Evolutionary conservation across 2,797 vertebrate genomes (phyloP).

Genomic region (Pempheris klunzingeri): DNA sequence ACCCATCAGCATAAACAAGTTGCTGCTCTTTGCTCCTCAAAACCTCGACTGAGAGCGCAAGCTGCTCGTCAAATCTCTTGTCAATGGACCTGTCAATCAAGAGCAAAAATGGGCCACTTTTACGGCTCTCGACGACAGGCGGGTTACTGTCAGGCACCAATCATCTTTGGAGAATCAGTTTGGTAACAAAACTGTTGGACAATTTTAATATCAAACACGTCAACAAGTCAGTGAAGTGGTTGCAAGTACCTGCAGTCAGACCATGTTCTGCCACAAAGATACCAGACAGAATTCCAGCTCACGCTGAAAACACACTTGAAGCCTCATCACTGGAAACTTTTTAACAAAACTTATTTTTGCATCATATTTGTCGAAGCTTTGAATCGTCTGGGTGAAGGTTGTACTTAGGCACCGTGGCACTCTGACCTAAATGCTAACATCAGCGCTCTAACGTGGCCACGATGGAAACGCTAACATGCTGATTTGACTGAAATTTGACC

Average conservation of each 20-base stretch:
- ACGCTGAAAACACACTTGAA: background rate
- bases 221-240: slow-evolving; percentile 13
- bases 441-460: too few relatives aligned
- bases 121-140: slow-evolving; percentile 24
- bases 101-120: slow-evolving; percentile 47
- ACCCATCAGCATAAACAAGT: slow-evolving; percentile 58
- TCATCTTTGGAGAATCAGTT: slow-evolving; percentile 30
- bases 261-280: background rate
- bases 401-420: too few relatives aligned
- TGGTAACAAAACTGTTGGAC: background rate
- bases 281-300: background rate
- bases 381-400: background rate
- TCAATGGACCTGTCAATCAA: slow-evolving; percentile 64
- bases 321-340: background rate
- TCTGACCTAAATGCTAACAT: too few relatives aligned
- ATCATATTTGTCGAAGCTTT: background rate
- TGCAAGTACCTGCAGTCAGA: background rate
- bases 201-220: slow-evolving; percentile 15
- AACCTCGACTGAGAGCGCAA: slow-evolving; percentile 40
- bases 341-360: background rate
- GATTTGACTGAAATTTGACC: too few relatives aligned
- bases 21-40: slow-evolving; percentile 42
- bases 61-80: slow-evolving; percentile 50
- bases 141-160: slow-evolving; percentile 26
- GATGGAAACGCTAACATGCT: too few relatives aligned